phyloP scores from a whole-genome alignment of 2,113 vertebrate genomes.

The Dasyornis broadbenti region DNA sequence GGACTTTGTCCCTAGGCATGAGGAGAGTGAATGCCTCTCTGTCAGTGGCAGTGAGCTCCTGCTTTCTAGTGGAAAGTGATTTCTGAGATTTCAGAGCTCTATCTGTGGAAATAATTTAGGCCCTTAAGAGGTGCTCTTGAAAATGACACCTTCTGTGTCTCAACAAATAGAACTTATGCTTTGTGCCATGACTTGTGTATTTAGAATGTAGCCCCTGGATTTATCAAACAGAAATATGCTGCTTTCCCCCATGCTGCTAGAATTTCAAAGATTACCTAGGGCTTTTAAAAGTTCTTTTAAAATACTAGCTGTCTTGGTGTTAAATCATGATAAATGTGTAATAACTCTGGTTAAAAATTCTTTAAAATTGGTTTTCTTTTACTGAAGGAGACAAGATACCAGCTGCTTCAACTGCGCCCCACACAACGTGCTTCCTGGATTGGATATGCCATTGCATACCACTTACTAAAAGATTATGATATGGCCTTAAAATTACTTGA shows the following conservation, averaged over 20 bases:
- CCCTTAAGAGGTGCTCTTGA: background rate
- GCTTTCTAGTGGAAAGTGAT: background rate
- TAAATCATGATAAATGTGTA: background rate
- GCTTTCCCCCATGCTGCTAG: background rate
- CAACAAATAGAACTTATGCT: background rate
- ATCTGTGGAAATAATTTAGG: background rate
- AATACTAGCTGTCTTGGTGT: background rate
- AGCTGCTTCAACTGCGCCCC: constrained; percentile 75
- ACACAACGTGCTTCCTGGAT: constrained; percentile 79
- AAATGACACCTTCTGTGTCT: background rate
- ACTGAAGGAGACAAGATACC: constrained; percentile 76
- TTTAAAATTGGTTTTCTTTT: background rate
- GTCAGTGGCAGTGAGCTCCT: background rate
- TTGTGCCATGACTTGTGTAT: background rate
- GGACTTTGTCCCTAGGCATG: background rate
- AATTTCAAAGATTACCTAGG: background rate
- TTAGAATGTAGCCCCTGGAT: background rate
- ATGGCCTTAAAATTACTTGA: constrained; percentile 79
- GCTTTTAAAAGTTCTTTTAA: background rate
- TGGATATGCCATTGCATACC: constrained; percentile 79
- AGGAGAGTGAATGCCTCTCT: background rate
- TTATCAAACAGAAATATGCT: background rate
- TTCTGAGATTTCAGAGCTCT: background rate
- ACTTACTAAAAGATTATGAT: constrained; percentile 78
- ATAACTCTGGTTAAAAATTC: background rate